Evolutionary conservation across 2,797 vertebrate species (phyloP).

Genomic region (Acipenser oxyrinchus): DNA sequence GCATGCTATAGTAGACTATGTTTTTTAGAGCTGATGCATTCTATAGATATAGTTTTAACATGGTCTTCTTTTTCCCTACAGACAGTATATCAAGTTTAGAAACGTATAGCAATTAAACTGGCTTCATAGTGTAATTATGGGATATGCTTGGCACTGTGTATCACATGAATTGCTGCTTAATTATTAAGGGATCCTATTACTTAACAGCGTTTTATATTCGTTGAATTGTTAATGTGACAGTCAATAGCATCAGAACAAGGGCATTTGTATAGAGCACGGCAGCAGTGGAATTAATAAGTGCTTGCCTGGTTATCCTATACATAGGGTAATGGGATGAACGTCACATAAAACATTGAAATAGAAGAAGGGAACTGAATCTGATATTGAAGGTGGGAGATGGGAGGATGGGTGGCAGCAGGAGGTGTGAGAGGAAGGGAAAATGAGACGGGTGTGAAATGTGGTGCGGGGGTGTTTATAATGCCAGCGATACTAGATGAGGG

Average conservation of each 20-base stretch:
- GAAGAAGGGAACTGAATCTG: neutral
- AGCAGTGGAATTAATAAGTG: no score
- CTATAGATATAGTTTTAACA: no score
- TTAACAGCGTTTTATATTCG: neutral
- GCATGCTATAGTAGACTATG: no score
- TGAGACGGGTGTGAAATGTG: neutral
- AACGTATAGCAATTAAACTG: neutral
- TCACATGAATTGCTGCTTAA: constrained; percentile 21
- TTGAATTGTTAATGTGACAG: constrained; percentile 6
- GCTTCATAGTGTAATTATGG: constrained; percentile 18
- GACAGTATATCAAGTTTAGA: no score
- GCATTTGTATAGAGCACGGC: neutral
- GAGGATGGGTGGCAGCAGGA: no score
- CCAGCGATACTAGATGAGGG: no score
- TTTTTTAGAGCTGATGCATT: no score
- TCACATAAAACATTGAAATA: neutral
- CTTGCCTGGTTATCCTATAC: no score
- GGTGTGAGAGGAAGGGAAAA: constrained; percentile 1
- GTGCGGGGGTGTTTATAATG: no score
- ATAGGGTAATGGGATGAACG: neutral
- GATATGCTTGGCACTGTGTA: constrained; percentile 7
- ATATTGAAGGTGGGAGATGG: neutral
- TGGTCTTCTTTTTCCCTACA: no score
- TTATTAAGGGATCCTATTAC: constrained; percentile 27
- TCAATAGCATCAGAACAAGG: neutral